Conservation (phyloP, 2,113 vertebrate genomes). For the Sitta europaea region DNA sequence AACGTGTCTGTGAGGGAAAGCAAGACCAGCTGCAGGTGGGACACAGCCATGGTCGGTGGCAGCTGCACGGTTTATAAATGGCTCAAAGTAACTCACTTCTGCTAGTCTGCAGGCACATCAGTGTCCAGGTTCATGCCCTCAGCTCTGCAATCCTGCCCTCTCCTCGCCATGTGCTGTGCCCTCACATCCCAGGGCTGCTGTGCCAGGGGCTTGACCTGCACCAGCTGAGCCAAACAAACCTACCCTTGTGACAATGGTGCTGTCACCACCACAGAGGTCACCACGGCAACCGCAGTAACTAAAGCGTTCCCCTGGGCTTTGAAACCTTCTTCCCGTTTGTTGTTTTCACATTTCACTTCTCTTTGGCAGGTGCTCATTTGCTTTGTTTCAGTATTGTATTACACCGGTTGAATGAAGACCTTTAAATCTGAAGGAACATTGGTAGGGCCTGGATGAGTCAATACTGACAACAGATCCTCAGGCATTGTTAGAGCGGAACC, state of each 20-base stretch:
- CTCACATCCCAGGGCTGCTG: neutral
- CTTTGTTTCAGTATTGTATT: neutral
- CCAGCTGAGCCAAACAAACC: rapidly evolving
- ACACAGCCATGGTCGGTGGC: rapidly evolving
- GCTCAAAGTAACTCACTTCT: neutral
- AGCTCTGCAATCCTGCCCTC: rapidly evolving
- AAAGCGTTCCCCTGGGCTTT: neutral
- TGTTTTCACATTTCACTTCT: neutral
- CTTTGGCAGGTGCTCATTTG: neutral
- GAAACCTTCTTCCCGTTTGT: neutral
- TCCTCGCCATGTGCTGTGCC: rapidly evolving
- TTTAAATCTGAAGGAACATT: neutral
- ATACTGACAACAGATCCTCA: neutral
- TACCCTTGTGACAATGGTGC: rapidly evolving
- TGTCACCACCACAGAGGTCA: neutral
- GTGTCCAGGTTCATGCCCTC: neutral
- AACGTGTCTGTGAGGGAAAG: rapidly evolving
- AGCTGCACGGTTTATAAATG: rapidly evolving
- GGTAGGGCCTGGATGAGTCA: neutral
- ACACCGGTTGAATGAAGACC: neutral
- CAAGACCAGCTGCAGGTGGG: neutral
- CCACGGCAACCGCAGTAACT: rapidly evolving
- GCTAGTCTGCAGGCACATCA: rapidly evolving
- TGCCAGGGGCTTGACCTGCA: neutral
- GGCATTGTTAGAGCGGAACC: neutral